Conservation (phyloP, 1,140 invertebrate species). For the Oedothorax gibbosus region DNA sequence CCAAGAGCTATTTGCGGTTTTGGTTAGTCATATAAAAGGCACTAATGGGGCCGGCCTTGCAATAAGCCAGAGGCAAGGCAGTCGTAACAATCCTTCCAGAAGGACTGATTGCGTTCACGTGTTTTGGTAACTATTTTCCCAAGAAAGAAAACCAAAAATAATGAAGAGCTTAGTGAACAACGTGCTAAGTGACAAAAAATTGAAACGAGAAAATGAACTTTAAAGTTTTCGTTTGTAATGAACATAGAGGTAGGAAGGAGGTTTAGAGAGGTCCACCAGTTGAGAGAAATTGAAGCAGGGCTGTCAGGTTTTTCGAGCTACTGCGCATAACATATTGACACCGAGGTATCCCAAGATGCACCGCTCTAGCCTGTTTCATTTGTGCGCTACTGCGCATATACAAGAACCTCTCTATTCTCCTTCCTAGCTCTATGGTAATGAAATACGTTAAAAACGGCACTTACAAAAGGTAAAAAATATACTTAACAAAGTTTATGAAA, state of each 20-base stretch:
- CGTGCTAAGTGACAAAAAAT: not conserved
- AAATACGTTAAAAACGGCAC: not conserved
- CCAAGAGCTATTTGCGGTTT: too few species aligned
- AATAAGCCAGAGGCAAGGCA: conserved; percentile 33
- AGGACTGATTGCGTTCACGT: conserved; percentile 18
- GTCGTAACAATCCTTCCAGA: conserved; percentile 1
- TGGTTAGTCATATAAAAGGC: not conserved
- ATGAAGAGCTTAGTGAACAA: not conserved
- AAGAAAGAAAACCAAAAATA: conserved; percentile 31
- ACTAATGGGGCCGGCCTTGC: not conserved
- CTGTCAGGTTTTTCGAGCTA: too few species aligned
- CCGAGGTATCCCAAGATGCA: too few species aligned
- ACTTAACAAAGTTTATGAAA: too few species aligned
- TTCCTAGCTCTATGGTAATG: not conserved
- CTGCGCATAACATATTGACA: too few species aligned
- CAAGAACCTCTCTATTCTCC: conserved; percentile 8
- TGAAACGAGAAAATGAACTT: conserved; percentile 19
- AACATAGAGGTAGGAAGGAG: too few species aligned
- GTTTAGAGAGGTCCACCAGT: conserved; percentile 37
- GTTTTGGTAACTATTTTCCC: conserved; percentile 41
- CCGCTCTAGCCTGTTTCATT: too few species aligned
- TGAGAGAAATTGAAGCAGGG: conserved; percentile 21
- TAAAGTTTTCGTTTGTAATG: too few species aligned
- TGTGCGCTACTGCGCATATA: too few species aligned
- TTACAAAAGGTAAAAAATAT: too few species aligned